phyloP scores from a whole-genome alignment of 2,797 vertebrate genomes.

The Fistularia tabacaria region DNA sequence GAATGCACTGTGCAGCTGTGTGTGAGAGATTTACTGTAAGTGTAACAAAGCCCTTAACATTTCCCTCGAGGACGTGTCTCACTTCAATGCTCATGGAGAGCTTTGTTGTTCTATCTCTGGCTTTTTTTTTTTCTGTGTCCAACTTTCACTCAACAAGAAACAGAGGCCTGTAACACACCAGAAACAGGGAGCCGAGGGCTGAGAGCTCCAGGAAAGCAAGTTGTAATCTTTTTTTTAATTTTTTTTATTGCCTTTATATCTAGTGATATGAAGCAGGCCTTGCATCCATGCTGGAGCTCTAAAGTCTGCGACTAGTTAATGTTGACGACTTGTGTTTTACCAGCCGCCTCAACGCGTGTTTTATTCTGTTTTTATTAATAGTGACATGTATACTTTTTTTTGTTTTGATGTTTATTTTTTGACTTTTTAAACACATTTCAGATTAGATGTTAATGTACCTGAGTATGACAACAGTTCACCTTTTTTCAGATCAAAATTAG shows the following conservation, averaged over 20 bases:
- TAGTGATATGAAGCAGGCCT: constrained; percentile 34
- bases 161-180: constrained; percentile 22
- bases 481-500: too few species aligned
- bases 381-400: not conserved
- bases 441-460: too few species aligned
- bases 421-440: too few species aligned
- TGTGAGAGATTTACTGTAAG: constrained; percentile 31
- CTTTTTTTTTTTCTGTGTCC: constrained; percentile 15
- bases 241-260: constrained; percentile 10
- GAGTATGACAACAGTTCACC: too few species aligned
- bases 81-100: constrained; percentile 15
- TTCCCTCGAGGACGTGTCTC: constrained; percentile 20
- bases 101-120: constrained; percentile 15
- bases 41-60: constrained; percentile 40
- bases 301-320: not conserved
- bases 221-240: not conserved
- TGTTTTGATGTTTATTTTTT: not conserved
- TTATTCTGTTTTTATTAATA: not conserved
- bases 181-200: constrained; percentile 5
- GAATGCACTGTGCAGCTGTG: constrained; percentile 34
- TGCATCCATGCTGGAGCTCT: not conserved
- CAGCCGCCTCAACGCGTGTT: too few species aligned
- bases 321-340: too few species aligned
- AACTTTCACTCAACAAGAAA: constrained; percentile 32
- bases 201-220: constrained; percentile 31